These are phyloP conservation scores for Fistularia tabacaria DNA, from an alignment of 2,797 vertebrate genomes.

Conservation along the genomic window DNA sequence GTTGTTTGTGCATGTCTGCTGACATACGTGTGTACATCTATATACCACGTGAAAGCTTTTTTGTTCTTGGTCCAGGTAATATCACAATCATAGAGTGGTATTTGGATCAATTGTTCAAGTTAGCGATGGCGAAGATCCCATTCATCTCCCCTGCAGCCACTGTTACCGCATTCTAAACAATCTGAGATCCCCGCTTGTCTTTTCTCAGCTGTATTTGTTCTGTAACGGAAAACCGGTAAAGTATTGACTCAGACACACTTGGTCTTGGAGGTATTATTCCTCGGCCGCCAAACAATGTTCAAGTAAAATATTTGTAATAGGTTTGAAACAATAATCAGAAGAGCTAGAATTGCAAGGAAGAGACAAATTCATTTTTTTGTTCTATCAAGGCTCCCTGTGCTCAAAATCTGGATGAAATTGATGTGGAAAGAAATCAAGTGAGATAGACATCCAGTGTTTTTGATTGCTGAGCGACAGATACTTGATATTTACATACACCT, in stretches of 20 bases:
- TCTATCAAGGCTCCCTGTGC: too few species aligned
- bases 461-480: too few species aligned
- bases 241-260: constrained; percentile 46
- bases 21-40: background rate
- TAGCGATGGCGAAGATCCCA: constrained; percentile 43
- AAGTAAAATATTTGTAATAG: constrained; percentile 16
- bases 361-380: too few species aligned
- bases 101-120: constrained; percentile 42
- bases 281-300: constrained; percentile 16
- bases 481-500: too few species aligned
- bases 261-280: constrained; percentile 23
- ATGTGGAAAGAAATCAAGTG: too few species aligned
- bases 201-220: constrained; percentile 53
- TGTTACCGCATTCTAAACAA: constrained; percentile 29
- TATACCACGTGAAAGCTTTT: constrained; percentile 2
- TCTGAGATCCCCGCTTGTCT: constrained; percentile 46
- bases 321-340: constrained; percentile 11
- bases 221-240: constrained; percentile 37
- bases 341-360: background rate
- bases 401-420: too few species aligned
- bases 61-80: constrained; percentile 23
- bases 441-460: too few species aligned
- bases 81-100: constrained; percentile 31
- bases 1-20: background rate
- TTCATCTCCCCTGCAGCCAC: constrained; percentile 23